Evolutionary conservation across 1,140 invertebrate species (phyloP).

Genomic region (Calliopsis andreniformis): DNA sequence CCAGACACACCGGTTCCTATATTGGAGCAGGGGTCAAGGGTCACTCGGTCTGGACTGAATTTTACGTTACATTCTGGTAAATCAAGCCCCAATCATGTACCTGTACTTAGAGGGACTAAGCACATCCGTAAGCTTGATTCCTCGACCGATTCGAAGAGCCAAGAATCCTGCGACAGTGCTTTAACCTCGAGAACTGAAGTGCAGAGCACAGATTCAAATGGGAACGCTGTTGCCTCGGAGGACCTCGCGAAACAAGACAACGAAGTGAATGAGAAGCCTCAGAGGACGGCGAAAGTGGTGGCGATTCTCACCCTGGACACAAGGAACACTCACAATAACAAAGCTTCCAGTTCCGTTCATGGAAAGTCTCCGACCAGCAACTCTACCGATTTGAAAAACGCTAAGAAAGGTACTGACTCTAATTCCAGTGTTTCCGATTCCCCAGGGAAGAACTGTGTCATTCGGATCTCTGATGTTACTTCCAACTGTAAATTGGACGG

Average conservation of each 20-base stretch:
- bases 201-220: constrained; percentile 64
- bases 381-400: background rate
- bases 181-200: background rate
- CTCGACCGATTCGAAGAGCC: constrained; percentile 1
- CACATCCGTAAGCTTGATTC: constrained; percentile 2
- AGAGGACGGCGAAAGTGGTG: constrained; percentile 77
- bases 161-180: background rate
- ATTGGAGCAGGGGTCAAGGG: constrained; percentile 33
- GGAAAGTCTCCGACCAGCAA: constrained; percentile 12
- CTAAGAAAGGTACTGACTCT: constrained; percentile 24
- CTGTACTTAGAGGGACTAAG: background rate
- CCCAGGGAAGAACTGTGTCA: constrained; percentile 21
- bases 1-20: constrained; percentile 67
- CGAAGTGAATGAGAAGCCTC: constrained; percentile 69
- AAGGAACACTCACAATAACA: constrained; percentile 39
- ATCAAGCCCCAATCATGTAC: background rate
- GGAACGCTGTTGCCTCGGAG: constrained; percentile 62
- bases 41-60: constrained; percentile 59
- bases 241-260: constrained; percentile 28
- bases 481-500: constrained; percentile 25
- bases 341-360: constrained; percentile 28
- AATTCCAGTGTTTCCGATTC: background rate
- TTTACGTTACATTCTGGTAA: constrained; percentile 40
- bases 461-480: constrained; percentile 37
- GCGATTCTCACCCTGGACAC: constrained; percentile 76